Evolutionary conservation across 2,113 vertebrate species (phyloP).

Genomic region (Beaufortia kweichowensis): DNA sequence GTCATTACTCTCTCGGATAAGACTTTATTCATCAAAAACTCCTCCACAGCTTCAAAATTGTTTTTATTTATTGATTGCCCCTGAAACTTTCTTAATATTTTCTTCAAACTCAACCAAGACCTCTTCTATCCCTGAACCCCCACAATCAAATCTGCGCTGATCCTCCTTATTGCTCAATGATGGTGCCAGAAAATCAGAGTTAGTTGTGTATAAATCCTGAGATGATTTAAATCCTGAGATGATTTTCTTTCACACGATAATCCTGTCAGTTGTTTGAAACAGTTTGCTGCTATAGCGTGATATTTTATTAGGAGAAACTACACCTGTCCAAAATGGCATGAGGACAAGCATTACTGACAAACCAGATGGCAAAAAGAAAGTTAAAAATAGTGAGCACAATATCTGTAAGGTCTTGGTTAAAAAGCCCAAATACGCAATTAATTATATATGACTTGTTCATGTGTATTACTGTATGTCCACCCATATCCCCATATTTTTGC

Average conservation of each 20-base stretch:
- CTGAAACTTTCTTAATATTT: slow-evolving; percentile 22
- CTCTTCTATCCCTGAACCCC: slow-evolving; percentile 28
- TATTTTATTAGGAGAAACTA: slow-evolving; percentile 46
- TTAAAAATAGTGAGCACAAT: neutral
- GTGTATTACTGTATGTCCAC: too few relatives aligned
- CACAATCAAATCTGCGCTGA: slow-evolving; percentile 42
- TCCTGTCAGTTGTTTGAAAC: slow-evolving; percentile 48
- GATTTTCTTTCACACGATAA: slow-evolving; percentile 38
- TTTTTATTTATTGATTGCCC: slow-evolving; percentile 50
- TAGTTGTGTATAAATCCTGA: slow-evolving; percentile 39
- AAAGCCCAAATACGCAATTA: too few relatives aligned
- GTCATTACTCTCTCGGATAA: slow-evolving; percentile 7
- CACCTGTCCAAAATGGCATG: slow-evolving; percentile 49
- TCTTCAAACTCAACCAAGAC: neutral
- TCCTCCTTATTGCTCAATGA: slow-evolving; percentile 26
- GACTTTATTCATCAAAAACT: slow-evolving; percentile 27
- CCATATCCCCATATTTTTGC: too few relatives aligned
- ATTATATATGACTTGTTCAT: too few relatives aligned
- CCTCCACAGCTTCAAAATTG: neutral
- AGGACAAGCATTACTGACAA: slow-evolving; percentile 24
- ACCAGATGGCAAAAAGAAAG: slow-evolving; percentile 18
- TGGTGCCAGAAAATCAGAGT: slow-evolving; percentile 27
- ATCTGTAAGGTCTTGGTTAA: too few relatives aligned
- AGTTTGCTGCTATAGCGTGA: slow-evolving; percentile 26
- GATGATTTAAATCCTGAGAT: slow-evolving; percentile 1